Evolutionary conservation across 2,888 invertebrate species (phyloP).

Genomic region (Mycalesis mineus): DNA sequence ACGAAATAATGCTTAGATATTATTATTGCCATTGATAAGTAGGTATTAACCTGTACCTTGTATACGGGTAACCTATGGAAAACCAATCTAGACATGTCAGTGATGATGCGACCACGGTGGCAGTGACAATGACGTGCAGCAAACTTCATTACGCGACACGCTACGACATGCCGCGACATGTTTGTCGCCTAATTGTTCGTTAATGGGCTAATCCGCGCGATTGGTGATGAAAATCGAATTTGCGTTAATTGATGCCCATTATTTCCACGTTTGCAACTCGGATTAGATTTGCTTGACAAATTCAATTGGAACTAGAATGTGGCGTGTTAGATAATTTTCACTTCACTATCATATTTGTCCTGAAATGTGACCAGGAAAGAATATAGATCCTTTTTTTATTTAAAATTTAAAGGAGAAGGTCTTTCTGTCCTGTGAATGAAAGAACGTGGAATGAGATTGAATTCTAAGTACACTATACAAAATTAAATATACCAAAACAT

Average conservation of each 20-base stretch:
- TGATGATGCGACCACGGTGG: too few species aligned
- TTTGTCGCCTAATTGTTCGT: conserved; percentile 41
- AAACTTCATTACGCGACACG: conserved; percentile 34
- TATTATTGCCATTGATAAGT: too few species aligned
- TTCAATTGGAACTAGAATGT: conserved; percentile 4
- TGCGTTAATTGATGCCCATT: conserved; percentile 30
- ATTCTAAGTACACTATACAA: too few species aligned
- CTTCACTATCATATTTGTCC: neutral
- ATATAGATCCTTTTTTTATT: too few species aligned
- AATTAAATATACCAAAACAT: neutral
- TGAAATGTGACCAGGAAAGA: too few species aligned
- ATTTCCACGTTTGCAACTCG: conserved; percentile 10
- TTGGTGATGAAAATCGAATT: conserved; percentile 45
- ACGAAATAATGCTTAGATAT: too few species aligned
- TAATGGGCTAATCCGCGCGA: conserved; percentile 41
- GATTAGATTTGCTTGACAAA: conserved; percentile 14
- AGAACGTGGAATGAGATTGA: too few species aligned
- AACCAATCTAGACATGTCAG: neutral
- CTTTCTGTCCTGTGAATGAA: too few species aligned
- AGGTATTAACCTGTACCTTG: too few species aligned
- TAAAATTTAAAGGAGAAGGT: too few species aligned
- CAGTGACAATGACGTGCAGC: conserved; percentile 26
- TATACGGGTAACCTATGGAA: too few species aligned
- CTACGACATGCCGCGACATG: conserved; percentile 18
- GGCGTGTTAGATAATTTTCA: neutral